Base-by-base conservation (phyloP, 2,113 vertebrate species). In the Antennarius striatus region DNA sequence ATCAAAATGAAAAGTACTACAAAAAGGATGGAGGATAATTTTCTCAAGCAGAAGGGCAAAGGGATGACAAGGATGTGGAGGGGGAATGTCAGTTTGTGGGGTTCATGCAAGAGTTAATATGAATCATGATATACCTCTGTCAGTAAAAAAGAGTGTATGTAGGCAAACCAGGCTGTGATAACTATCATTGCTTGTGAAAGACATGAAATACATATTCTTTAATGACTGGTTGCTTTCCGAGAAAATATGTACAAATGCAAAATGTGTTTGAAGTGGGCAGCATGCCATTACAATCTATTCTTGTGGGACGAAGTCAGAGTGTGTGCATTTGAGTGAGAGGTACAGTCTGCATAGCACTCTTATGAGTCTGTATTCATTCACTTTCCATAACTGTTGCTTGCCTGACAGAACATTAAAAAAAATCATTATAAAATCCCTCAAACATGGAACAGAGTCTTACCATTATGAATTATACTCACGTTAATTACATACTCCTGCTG, bases 401-500 rank as follows among this genome's bases (percentile, higher is more conserved):
- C 16, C n/a, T 45, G 17, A 72, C 30, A 75, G 70, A 51, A 12
- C 7, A 22, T 22, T 1, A 22, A 22, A 1, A 32, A 72, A 71
- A 51, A 22, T 74, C 65, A 58, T 63, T 64, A 66, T 70, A 59
- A 69, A 58, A 61, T 65, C 56, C 32, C 56, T 66, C 47, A 48
- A 22, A 22, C 22, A 22, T 22, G 22, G 22, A 22, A 22, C 22
- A 22, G 22, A 22, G 22, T 22, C 22, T 22, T 22, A 22, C 22
- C 32, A 36, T 7, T 36, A 7, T 49, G 48, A 15, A 30, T 45
- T 14, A 2, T 42, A 56, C 52, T 60, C 28, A 71, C 62, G 60
- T 57, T 64, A 47, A 67, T 51, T 39, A 61, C 1, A 39, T 50
- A 62, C 59, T 76, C 58, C 56, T 40, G 66, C 57, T 63, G 50